Evolutionary conservation across 2,888 invertebrate genomes (phyloP).

Genomic region (Acleris cristana): DNA sequence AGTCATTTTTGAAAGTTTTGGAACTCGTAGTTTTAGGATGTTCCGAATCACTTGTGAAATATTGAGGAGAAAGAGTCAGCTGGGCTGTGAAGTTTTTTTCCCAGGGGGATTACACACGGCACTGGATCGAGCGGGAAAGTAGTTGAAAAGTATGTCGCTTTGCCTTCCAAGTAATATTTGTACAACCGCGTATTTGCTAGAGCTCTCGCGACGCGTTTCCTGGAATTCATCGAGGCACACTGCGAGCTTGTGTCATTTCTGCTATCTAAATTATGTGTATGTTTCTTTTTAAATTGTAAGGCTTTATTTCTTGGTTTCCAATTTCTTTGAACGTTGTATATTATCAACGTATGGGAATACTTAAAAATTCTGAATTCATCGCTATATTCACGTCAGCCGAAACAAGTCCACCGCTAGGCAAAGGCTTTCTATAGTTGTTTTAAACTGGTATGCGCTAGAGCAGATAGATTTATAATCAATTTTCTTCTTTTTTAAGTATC

Average conservation of each 20-base stretch:
- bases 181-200: conserved; percentile 31
- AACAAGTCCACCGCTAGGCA: too few species aligned
- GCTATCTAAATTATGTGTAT: too few species aligned
- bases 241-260: conserved; percentile 13
- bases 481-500: too few species aligned
- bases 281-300: too few species aligned
- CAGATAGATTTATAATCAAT: too few species aligned
- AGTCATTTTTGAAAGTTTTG: conserved; percentile 69
- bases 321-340: too few species aligned
- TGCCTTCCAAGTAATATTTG: conserved; percentile 34
- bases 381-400: too few species aligned
- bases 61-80: conserved; percentile 61
- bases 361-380: too few species aligned
- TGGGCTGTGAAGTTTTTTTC: conserved; percentile 61
- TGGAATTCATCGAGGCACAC: conserved; percentile 30
- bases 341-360: too few species aligned
- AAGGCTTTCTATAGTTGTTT: too few species aligned
- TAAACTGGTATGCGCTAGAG: too few species aligned
- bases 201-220: conserved; percentile 14
- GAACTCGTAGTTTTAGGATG: conserved; percentile 68
- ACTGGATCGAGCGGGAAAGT: conserved; percentile 33
- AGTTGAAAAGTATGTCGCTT: conserved; percentile 39
- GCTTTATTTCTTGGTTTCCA: too few species aligned
- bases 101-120: conserved; percentile 50
- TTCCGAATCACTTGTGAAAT: conserved; percentile 71